Percentiles rank a stretch among this genome's conserved stretches.
Conservation (phyloP, 2,113 vertebrate species). For the Rhinolophus ferrumequinum region DNA sequence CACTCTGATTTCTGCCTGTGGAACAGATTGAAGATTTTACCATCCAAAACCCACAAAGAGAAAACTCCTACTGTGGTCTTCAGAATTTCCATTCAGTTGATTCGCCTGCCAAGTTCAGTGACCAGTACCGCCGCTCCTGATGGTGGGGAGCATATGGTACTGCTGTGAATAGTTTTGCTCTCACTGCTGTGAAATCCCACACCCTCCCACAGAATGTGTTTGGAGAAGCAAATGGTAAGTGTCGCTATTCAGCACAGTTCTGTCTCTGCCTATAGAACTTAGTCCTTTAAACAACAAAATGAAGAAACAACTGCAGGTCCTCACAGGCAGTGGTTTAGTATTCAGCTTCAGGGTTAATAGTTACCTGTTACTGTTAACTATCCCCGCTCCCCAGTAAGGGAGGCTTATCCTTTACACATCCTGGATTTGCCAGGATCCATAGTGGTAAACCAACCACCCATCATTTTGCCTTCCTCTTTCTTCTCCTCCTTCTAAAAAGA, state of each 20-base stretch:
- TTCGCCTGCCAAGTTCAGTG: slow-evolving; percentile 77
- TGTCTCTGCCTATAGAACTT: slow-evolving; percentile 38
- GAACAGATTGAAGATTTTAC: slow-evolving; percentile 79
- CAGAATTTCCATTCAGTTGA: slow-evolving; percentile 76
- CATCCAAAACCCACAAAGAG: slow-evolving; percentile 76
- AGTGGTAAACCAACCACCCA: background rate
- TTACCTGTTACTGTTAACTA: background rate
- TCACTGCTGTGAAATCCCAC: slow-evolving; percentile 77
- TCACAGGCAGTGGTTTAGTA: background rate
- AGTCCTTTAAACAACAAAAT: slow-evolving; percentile 46
- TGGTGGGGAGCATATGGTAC: slow-evolving; percentile 81
- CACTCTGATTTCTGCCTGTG: slow-evolving; percentile 69
- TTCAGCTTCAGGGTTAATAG: background rate
- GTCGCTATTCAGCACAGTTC: slow-evolving; percentile 55
- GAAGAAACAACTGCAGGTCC: slow-evolving; percentile 22
- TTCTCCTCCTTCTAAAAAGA: background rate
- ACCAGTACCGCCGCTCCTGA: slow-evolving; percentile 75
- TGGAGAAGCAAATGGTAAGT: slow-evolving; percentile 77
- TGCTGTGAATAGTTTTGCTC: slow-evolving; percentile 77
- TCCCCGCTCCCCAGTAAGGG: background rate
- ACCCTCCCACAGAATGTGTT: slow-evolving; percentile 79
- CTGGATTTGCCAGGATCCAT: background rate
- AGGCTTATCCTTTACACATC: background rate
- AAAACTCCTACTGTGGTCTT: slow-evolving; percentile 71
- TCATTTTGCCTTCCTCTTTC: background rate